Conservation (phyloP, 2,797 vertebrate species). For the Hydrolagus colliei region DNA sequence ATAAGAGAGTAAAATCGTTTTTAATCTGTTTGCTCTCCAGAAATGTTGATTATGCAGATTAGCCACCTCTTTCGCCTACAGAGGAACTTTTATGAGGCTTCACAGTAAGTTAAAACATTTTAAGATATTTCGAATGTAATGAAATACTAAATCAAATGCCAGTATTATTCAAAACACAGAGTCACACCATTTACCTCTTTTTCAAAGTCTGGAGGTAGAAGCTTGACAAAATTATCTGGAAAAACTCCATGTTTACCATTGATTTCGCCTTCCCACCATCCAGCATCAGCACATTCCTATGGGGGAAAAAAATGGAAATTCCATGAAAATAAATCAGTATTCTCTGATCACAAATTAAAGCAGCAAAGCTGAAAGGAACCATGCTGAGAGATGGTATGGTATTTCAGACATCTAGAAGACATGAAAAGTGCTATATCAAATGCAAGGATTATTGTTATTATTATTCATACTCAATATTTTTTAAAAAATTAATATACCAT, state of each 20-base stretch:
- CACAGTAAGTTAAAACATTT: constrained; percentile 23
- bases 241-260: constrained; percentile 83
- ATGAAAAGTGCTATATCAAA: not conserved
- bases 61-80: not conserved
- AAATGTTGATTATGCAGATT: too few relatives aligned
- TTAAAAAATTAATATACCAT: too few relatives aligned
- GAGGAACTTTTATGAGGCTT: not conserved
- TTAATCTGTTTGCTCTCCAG: too few relatives aligned
- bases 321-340: not conserved
- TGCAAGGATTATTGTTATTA: too few relatives aligned
- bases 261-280: constrained; percentile 95
- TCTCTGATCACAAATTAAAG: too few relatives aligned
- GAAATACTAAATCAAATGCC: not conserved
- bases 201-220: constrained; percentile 79
- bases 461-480: too few relatives aligned
- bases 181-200: constrained; percentile 73
- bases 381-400: not conserved
- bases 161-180: not conserved
- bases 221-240: constrained; percentile 95
- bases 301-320: constrained; percentile 1
- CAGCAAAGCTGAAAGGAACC: not conserved
- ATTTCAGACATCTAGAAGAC: too few relatives aligned
- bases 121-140: not conserved
- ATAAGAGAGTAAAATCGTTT: too few relatives aligned
- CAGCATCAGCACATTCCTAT: constrained; percentile 87